Evolutionary conservation across 2,888 invertebrate genomes (phyloP), one percentile per base, ranked within the genome.

Genomic region (Pharmacophagus antenor): DNA sequence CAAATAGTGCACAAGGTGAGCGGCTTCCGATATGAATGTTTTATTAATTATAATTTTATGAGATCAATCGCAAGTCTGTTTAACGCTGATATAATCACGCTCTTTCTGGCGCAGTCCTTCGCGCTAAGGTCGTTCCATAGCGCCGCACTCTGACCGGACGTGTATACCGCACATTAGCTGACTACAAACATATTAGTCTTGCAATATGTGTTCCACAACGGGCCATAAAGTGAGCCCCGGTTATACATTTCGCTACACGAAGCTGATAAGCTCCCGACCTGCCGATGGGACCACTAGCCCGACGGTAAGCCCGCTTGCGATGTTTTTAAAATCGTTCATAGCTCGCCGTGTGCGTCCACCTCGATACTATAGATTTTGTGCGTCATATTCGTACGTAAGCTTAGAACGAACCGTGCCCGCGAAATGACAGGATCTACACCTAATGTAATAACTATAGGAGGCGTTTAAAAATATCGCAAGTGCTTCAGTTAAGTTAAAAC

Each of bases 211-310:
- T 70, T 73, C 81, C 80, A 80, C 72, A 77, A 65, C 79, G 80
- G 81, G 75, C 74, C 84, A 80, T 76, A 76, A 80, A 83, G n/a
- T n/a, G n/a, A n/a, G n/a, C n/a, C 82, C 84, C 84, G 80, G 82
- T 84, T 85, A 80, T 76, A 81, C 74, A 80, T 74, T 71, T 76
- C 73, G 79, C 80, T 81, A 77, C 73, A 55, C 70, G 71, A 81
- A 81, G 80, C 82, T 80, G 78, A 74, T 72, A 74, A 66, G 74
- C 31, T 20, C 71, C 71, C 67, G 72, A 73, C 72, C 67, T 65
- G 72, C 70, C 65, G 47, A 21, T 15, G 5, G 15, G 69, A 67
- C 54, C 56, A 62, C 61, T 57, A 62, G 61, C 64, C 61, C 61
- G 65, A 65, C 63, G 57, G 63, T 63, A 65, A 61, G 50, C 50